A percentile compares a stretch with the other conserved stretches of the same genome.
These are phyloP conservation scores for Strix uralensis DNA, from an alignment of 2,113 vertebrate genomes.

Conservation along the genomic window DNA sequence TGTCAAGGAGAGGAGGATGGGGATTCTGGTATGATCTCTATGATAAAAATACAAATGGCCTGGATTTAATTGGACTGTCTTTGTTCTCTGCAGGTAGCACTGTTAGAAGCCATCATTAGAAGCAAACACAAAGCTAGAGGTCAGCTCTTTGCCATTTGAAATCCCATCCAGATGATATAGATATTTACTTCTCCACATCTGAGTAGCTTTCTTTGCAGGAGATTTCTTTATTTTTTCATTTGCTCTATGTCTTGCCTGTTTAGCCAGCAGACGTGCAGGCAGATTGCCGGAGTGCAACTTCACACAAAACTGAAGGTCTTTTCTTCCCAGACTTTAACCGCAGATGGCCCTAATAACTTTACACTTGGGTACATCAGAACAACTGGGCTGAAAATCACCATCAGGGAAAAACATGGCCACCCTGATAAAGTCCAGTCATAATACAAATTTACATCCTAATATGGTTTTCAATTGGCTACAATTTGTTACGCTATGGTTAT, in stretches of 20 bases:
- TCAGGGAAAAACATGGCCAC: neutral
- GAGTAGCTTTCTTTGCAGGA: constrained; percentile 43
- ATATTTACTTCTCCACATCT: constrained; percentile 42
- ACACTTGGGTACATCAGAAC: constrained; percentile 29
- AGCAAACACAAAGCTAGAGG: constrained; percentile 18
- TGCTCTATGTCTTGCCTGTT: neutral
- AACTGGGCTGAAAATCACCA: constrained; percentile 27
- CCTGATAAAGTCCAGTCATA: constrained; percentile 28
- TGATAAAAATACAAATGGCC: neutral
- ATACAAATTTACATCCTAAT: constrained; percentile 52
- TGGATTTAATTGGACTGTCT: constrained; percentile 5
- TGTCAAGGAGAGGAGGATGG: neutral
- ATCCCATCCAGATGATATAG: constrained; percentile 19
- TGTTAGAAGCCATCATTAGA: neutral
- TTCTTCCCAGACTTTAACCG: neutral
- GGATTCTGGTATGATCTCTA: neutral
- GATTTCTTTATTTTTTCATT: constrained; percentile 37
- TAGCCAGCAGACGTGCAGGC: neutral
- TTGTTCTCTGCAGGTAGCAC: constrained; percentile 26
- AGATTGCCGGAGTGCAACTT: neutral
- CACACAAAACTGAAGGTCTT: neutral
- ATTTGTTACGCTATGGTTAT: constrained; percentile 19
- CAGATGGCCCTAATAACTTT: constrained; percentile 22
- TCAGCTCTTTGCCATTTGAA: neutral
- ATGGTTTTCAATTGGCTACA: constrained; percentile 37